phyloP scores from a whole-genome alignment of 2,888 invertebrate species.

The Gastrophysa polygoni region DNA sequence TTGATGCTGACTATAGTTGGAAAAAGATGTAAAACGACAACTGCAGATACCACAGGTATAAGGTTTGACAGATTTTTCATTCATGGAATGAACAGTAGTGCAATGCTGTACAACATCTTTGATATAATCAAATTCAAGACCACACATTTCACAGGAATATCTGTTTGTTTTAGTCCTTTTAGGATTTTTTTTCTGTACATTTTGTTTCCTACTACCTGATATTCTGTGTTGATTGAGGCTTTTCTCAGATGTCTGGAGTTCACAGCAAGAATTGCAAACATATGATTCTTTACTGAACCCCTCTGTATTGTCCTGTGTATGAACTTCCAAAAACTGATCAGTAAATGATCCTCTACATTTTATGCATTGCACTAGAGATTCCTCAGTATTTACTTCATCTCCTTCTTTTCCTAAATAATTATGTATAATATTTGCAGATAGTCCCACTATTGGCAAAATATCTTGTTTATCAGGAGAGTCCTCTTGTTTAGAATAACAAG shows the following conservation, averaged over 20 bases:
- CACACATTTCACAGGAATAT: conserved; percentile 44
- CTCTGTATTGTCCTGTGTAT: background rate
- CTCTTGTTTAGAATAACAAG: background rate
- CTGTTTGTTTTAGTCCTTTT: conserved; percentile 20
- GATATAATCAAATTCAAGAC: conserved; percentile 37
- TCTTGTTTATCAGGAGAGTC: background rate
- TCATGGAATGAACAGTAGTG: conserved; percentile 40
- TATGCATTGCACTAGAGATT: too few species aligned
- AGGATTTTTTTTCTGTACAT: conserved; percentile 8
- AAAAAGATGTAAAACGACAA: conserved; percentile 42
- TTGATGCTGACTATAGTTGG: conserved; percentile 46
- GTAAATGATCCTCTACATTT: background rate
- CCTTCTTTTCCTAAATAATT: background rate
- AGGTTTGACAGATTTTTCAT: conserved; percentile 43
- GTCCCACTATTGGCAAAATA: background rate
- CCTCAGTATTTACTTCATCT: too few species aligned
- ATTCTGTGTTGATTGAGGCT: conserved; percentile 16
- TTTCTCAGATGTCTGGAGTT: conserved; percentile 12
- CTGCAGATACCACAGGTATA: conserved; percentile 46
- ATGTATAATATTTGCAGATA: background rate
- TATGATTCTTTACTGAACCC: conserved; percentile 8
- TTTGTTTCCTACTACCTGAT: conserved; percentile 6
- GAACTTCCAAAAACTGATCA: too few species aligned
- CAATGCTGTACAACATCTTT: conserved; percentile 46
- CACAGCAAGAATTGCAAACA: conserved; percentile 15